Evolutionary conservation across 1,140 invertebrate genomes (phyloP).

Genomic region (Bombus huntii): DNA sequence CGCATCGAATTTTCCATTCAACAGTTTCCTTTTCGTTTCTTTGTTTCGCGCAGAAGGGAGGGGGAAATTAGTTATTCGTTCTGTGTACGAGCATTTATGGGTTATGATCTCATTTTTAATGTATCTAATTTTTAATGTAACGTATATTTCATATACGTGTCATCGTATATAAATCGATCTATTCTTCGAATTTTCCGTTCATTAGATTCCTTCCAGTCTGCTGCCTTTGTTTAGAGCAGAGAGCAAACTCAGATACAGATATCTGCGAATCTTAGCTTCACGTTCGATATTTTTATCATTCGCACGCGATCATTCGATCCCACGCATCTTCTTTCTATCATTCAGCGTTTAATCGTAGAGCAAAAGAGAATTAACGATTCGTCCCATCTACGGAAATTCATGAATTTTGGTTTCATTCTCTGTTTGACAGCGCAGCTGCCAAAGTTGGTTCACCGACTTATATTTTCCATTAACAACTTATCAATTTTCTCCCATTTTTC

Average conservation of each 20-base stretch:
- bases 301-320: neutral
- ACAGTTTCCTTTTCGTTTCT: neutral
- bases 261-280: too few relatives aligned
- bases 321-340: neutral
- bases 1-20: conserved; percentile 23
- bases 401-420: neutral
- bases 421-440: too few relatives aligned
- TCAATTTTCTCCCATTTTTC: too few relatives aligned
- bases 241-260: neutral
- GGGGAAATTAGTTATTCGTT: neutral
- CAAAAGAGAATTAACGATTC: too few relatives aligned
- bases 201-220: neutral
- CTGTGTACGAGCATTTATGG: neutral
- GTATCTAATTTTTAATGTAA: too few relatives aligned
- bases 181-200: neutral
- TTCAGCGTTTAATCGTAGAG: neutral
- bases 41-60: neutral
- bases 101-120: neutral
- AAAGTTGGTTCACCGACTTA: too few relatives aligned
- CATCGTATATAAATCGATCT: neutral
- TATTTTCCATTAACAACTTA: too few relatives aligned
- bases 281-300: neutral
- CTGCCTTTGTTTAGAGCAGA: neutral
- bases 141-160: neutral
- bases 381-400: neutral